Conservation (phyloP, 1,140 invertebrate genomes). For the Trachymyrmex septentrionalis region DNA sequence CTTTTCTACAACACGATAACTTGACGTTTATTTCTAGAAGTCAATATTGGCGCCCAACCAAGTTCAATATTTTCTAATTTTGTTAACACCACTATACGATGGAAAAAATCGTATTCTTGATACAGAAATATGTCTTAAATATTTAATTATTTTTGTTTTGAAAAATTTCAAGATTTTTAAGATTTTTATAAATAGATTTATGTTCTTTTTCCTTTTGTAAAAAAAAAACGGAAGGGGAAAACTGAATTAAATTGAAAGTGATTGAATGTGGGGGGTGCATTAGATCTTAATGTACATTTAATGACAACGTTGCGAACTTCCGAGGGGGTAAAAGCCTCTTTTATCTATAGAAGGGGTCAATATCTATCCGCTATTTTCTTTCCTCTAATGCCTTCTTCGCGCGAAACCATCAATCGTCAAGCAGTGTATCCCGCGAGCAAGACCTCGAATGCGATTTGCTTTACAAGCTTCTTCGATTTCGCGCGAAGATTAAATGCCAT, state of each 20-base stretch:
- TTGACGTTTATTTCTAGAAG: conserved; percentile 11
- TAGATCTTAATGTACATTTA: conserved; percentile 28
- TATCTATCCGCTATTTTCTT: conserved; percentile 38
- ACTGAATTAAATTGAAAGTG: conserved; percentile 14
- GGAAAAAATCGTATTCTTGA: not conserved
- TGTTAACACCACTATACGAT: not conserved
- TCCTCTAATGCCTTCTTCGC: conserved; percentile 2
- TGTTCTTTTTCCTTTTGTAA: no score
- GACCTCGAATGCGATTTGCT: conserved; percentile 44
- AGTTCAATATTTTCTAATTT: conserved; percentile 14
- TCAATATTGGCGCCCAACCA: conserved; percentile 1
- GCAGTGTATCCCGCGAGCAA: conserved; percentile 32
- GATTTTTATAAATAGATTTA: not conserved
- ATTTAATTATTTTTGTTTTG: not conserved
- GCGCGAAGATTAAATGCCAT: conserved; percentile 55
- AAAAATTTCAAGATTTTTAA: not conserved
- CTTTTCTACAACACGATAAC: conserved; percentile 51
- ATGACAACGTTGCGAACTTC: not conserved
- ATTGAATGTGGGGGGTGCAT: conserved; percentile 7
- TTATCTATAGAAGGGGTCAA: conserved; percentile 28
- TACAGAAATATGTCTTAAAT: not conserved
- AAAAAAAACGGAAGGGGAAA: not conserved
- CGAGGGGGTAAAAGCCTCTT: conserved; percentile 16
- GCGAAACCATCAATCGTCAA: conserved; percentile 29
- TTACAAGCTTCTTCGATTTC: conserved; percentile 62